Base-by-base conservation (phyloP, 2,113 vertebrate species). In the Peromyscus polionotus region DNA sequence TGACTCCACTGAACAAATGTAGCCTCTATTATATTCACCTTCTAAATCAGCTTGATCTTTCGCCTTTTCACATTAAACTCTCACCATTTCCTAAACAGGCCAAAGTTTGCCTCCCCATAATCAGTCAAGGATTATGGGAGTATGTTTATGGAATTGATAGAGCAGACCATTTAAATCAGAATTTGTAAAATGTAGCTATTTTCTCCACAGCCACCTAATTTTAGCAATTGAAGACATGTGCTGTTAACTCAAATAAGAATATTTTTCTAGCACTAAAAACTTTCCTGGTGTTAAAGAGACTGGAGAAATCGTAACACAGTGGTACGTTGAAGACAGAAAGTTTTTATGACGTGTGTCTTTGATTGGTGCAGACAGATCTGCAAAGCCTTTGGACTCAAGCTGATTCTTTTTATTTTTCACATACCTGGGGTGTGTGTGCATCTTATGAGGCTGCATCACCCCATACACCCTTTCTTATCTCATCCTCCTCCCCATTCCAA, bases 401-500 rank as follows among this genome's bases (percentile, higher is more conserved):
- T 42, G 57, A 42, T 20, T 57, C 67, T 77, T 93, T 86, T 65
- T 57, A 81, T 59, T 81, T 68, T 92, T 77, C 57, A 70, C 8
- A 39, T 14, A 9, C 75, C 59, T 2, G 0, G 2, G 39, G 24
- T 63, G 10, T 42, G 22, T 26, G 16, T 26, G 22, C 14, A 17
- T 33, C 36, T 39, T 13, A 51, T 13, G 70, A 89, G 81, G 85
- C n/a, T 76, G 63, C 8, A 67, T 87, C 67, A 33, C 85, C 39
- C 70, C 73, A 83, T 31, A 57, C 2, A 59, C 95, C 84, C 76
- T 57, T 10, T n/a, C 42, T 97, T 93, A 93, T 96, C 93, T 96
- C 28, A 33, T 72, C 63, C 61, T 97, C 96, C 88, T 97, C 92
- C 63, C 57, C n/a, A 16, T 90, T 91, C 81, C 67, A 72, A 57